Base-by-base conservation (phyloP, 2,113 vertebrate species). In the Semicossyphus pulcher region DNA sequence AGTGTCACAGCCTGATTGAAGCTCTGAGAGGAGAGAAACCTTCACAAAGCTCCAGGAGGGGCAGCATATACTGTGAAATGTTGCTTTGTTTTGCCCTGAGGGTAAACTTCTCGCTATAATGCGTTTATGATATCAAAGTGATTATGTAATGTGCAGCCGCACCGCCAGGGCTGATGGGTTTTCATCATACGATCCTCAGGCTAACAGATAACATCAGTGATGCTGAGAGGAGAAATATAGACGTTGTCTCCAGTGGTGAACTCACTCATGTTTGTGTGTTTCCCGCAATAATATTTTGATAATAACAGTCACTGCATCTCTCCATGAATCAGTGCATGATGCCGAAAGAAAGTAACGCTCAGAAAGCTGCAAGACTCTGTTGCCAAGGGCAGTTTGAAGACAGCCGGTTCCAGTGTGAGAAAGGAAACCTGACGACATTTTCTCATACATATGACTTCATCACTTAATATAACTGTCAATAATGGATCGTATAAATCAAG, bases 111-210 rank as follows among this genome's bases (percentile, higher is more conserved):
- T 57, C 8, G 0, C 65, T 29, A 42, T 31, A 32, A 61, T 54
- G 57, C 2, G 0, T 58, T 52, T 39, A 12, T 57, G 18, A 68
- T 72, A 72, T 62, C 57, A 58, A 47, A 57, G 56, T 37, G 42
- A 34, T 77, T 23, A 63, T 41, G 57, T 62, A 45, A 77, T 54
- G 23, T 16, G 59, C 45, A 29, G 66, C 72, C 41, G 8, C 10
- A 12, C 47, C 4, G 4, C 16, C 3, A 28, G 36, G 36, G 21
- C 21, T 31, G 5, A 60, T 65, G 54, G 39, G n/a, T 16, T 58
- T 18, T 63, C 26, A 15, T 56, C 25, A 28, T 18, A 10, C 4
- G 28, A 6, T 69, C 58, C 54, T 51, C 20, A 23, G 26, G 34
- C 1, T 2, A 26, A 16, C 65, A 47, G 67, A 80, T 39, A 8